These are phyloP conservation scores for Dicrostonyx torquatus DNA, from an alignment of 2,797 vertebrate species.

Conservation along the genomic window DNA sequence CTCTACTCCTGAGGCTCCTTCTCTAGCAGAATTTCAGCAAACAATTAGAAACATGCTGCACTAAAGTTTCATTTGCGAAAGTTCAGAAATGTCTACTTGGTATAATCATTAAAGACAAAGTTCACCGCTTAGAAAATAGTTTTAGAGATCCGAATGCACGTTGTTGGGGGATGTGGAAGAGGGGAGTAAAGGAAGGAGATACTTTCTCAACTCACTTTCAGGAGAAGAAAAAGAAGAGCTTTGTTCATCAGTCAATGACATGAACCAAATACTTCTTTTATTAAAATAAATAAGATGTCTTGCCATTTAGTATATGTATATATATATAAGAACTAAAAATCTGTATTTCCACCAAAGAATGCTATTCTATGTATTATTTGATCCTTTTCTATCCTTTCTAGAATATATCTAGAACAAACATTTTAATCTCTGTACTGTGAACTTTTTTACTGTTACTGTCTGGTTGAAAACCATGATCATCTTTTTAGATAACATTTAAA, in stretches of 20 bases:
- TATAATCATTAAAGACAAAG: neutral
- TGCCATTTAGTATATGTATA: neutral
- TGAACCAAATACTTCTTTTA: neutral
- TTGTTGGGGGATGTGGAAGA: neutral
- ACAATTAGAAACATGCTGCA: neutral
- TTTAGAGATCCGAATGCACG: neutral
- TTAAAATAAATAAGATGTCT: neutral
- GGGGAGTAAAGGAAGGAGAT: neutral
- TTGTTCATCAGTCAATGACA: neutral
- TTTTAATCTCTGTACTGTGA: neutral
- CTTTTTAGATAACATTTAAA: conserved; percentile 10
- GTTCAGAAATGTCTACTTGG: conserved; percentile 10
- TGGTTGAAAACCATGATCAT: neutral
- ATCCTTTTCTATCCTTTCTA: neutral
- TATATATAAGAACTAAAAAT: conserved; percentile 4
- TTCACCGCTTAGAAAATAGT: neutral
- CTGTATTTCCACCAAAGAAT: neutral
- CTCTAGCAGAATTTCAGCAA: neutral
- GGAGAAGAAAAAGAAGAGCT: neutral
- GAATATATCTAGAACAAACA: neutral
- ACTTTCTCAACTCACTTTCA: neutral
- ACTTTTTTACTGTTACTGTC: neutral
- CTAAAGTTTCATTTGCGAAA: neutral
- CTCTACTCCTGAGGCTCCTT: neutral
- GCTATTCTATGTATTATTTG: neutral